Evolutionary conservation across 2,113 vertebrate species (phyloP).

Genomic region (Thryonomys swinderianus): DNA sequence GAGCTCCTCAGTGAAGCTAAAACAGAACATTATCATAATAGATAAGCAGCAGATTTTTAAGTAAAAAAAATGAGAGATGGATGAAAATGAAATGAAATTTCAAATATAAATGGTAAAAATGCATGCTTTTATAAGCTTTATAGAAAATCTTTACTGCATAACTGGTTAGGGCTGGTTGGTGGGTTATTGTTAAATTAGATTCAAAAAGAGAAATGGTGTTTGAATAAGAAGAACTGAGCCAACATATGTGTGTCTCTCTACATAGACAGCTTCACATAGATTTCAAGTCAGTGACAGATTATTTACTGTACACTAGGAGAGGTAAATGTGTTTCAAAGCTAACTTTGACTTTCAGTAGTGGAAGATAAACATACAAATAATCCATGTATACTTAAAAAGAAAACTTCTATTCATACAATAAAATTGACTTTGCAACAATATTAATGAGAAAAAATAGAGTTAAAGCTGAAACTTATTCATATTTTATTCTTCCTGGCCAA

Average conservation of each 20-base stretch:
- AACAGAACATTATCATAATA: not conserved
- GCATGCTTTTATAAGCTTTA: not conserved
- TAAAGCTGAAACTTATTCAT: not conserved
- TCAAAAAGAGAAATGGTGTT: not conserved
- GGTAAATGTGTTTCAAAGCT: not conserved
- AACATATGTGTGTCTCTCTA: not conserved
- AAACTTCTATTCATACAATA: not conserved
- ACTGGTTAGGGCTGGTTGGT: not conserved
- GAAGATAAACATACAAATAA: slow-evolving; percentile 18
- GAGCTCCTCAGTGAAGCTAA: not conserved
- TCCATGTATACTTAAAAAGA: not conserved
- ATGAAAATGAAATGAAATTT: not conserved
- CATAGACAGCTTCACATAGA: not conserved
- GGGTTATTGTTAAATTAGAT: not conserved
- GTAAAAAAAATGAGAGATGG: not conserved
- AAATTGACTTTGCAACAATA: not conserved
- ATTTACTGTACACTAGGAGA: not conserved
- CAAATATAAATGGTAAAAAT: not conserved
- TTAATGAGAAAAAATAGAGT: not conserved
- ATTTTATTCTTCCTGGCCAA: not conserved
- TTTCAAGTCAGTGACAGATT: not conserved
- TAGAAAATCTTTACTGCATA: not conserved
- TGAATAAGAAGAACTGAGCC: not conserved
- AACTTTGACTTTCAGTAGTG: not conserved
- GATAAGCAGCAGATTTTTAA: not conserved